phyloP scores from a whole-genome alignment of 2,113 vertebrate species.

The Dendrocopos noguchii region DNA sequence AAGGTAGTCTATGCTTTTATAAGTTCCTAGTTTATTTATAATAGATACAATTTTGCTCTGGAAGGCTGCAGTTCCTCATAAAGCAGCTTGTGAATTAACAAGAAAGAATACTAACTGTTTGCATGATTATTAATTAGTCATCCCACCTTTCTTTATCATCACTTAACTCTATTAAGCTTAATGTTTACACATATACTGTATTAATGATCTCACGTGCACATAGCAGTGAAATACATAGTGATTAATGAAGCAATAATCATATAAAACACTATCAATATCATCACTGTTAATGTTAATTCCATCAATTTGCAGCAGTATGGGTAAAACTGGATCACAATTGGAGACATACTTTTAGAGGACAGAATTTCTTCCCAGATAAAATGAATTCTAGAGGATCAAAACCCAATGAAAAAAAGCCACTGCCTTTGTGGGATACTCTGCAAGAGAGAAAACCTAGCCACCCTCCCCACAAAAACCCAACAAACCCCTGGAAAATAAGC shows the following conservation, averaged over 20 bases:
- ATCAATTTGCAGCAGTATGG: neutral
- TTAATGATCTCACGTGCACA: neutral
- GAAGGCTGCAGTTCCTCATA: neutral
- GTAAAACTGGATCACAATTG: neutral
- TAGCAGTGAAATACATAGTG: slow-evolving; percentile 2
- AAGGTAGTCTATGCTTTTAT: slow-evolving; percentile 17
- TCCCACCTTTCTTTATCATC: neutral
- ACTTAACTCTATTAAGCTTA: slow-evolving; percentile 56
- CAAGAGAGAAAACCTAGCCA: neutral
- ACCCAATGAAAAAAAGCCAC: neutral
- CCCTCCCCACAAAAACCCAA: neutral
- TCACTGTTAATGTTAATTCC: neutral
- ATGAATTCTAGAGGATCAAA: neutral
- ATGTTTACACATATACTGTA: slow-evolving; percentile 24
- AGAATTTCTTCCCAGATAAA: neutral
- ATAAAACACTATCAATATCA: slow-evolving; percentile 17
- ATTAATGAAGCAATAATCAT: slow-evolving; percentile 35
- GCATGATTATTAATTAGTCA: slow-evolving; percentile 35
- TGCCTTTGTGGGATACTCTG: neutral
- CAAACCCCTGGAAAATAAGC: neutral
- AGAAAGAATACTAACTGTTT: slow-evolving; percentile 40
- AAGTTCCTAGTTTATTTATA: slow-evolving; percentile 11
- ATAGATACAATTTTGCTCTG: slow-evolving; percentile 26
- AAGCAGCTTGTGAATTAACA: slow-evolving; percentile 50
- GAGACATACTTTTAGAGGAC: neutral